Base-by-base conservation (phyloP, 1,140 invertebrate species). In the Drosophila littoralis region DNA sequence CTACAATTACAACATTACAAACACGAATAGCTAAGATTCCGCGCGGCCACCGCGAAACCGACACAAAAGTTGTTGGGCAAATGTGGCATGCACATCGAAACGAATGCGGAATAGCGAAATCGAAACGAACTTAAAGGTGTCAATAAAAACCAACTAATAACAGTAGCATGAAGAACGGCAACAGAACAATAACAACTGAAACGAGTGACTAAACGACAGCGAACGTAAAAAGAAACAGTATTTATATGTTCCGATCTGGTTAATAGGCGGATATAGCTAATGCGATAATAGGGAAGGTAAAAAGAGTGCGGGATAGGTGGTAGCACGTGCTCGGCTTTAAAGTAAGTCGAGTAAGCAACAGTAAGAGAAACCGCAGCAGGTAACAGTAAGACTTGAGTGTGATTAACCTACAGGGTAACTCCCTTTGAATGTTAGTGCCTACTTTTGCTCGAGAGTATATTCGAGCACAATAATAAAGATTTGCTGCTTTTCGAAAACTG, bases 341-440 rank as follows among this genome's bases (percentile, higher is more conserved):
- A 79, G 77, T 84, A 79, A 84, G 84, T 83, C 73, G 77, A 73
- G 81, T 84, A 80, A 75, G 76, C 77, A 84, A 70, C 81, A 79
- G 50, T 50, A 65, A 52, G 6, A 35, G 15, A 61, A 48, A 66
- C n/a, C 7, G 28, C 40, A 36, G 9, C 36, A 63, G 55, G 36
- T 38, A 42, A 69, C 15, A 52, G n/a, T 38, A 45, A 32, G 9
- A 15, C 33, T 57, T 13, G 8, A 33, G 6, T 7, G 22, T 13
- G 42, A 43, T n/a, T n/a, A 43, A 43, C n/a, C n/a, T 43, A 43
- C n/a, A 43, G n/a, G 6, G 10, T 43, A n/a, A n/a, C 22, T 28
- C 22, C 2, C 5, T 28, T 28, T 28, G 22, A 28, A 28, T 28
- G 22, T 28, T 28, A 28, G 22, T 28, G 22, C 22, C 22, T 28